phyloP scores from a whole-genome alignment of 1,140 invertebrate species.

The Heliconius hewitsoni region DNA sequence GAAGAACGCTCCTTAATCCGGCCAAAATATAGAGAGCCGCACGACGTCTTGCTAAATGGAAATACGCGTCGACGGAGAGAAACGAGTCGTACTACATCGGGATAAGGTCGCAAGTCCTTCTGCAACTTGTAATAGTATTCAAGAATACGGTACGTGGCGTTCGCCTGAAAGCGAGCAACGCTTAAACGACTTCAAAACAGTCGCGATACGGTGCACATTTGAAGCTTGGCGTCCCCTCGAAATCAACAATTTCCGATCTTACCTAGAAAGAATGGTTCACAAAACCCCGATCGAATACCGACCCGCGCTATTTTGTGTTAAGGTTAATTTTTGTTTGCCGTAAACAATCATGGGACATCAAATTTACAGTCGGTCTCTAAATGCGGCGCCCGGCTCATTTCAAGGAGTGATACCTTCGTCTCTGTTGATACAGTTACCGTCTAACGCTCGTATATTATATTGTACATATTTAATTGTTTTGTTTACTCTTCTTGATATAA shows the following conservation, averaged over 20 bases:
- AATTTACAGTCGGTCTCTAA: conserved; percentile 67
- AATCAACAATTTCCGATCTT: conserved; percentile 71
- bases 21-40: conserved; percentile 64
- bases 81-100: conserved; percentile 44
- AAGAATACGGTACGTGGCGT: conserved; percentile 61
- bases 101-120: conserved; percentile 49
- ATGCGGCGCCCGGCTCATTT: conserved; percentile 63
- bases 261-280: conserved; percentile 52
- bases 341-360: conserved; percentile 59
- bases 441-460: conserved; percentile 21
- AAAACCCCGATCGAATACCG: conserved; percentile 53
- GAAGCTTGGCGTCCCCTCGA: conserved; percentile 46
- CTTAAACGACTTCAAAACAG: conserved; percentile 63
- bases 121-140: conserved; percentile 46
- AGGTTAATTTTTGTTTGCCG: conserved; percentile 63
- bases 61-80: conserved; percentile 41
- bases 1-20: conserved; percentile 65
- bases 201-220: conserved; percentile 67
- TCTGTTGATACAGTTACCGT: conserved; percentile 64
- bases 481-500: not conserved
- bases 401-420: conserved; percentile 65
- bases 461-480: not conserved
- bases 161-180: conserved; percentile 53
- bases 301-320: conserved; percentile 55
- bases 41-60: conserved; percentile 65